Percentiles rank a stretch among this genome's conserved stretches.
Conservation (phyloP, 2,113 vertebrate species). For the Callopanchax toddi region DNA sequence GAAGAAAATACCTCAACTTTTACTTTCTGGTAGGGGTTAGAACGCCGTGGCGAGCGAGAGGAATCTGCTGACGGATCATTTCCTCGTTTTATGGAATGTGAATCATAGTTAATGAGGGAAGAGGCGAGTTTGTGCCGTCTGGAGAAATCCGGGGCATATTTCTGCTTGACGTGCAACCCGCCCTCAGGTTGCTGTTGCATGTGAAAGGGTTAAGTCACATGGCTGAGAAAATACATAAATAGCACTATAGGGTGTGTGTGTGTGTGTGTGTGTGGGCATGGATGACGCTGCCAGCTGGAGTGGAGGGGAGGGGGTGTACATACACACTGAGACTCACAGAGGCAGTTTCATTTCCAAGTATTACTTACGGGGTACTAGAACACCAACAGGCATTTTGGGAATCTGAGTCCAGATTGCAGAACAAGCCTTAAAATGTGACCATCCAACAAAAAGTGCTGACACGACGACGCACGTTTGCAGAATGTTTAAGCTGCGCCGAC, state of each 20-base stretch:
- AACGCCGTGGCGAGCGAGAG: constrained; percentile 11
- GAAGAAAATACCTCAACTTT: too few relatives aligned
- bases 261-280: constrained; percentile 20
- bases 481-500: too few relatives aligned
- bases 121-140: constrained; percentile 25
- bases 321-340: constrained; percentile 13
- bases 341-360: constrained; percentile 40
- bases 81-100: constrained; percentile 54
- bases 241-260: constrained; percentile 22
- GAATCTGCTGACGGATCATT: constrained; percentile 58
- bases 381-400: constrained; percentile 44
- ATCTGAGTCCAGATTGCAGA: constrained; percentile 29
- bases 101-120: constrained; percentile 57
- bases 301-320: constrained; percentile 4
- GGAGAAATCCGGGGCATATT: constrained; percentile 40
- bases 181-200: constrained; percentile 49
- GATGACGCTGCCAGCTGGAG: too few relatives aligned
- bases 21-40: too few relatives aligned
- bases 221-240: constrained; percentile 66
- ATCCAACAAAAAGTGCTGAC: too few relatives aligned
- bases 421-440: constrained; percentile 57
- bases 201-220: constrained; percentile 68
- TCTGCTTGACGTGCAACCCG: constrained; percentile 45
- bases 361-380: constrained; percentile 56
- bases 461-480: too few relatives aligned